phyloP scores from a whole-genome alignment of 2,797 vertebrate genomes.

The Diplodus puntazzo region DNA sequence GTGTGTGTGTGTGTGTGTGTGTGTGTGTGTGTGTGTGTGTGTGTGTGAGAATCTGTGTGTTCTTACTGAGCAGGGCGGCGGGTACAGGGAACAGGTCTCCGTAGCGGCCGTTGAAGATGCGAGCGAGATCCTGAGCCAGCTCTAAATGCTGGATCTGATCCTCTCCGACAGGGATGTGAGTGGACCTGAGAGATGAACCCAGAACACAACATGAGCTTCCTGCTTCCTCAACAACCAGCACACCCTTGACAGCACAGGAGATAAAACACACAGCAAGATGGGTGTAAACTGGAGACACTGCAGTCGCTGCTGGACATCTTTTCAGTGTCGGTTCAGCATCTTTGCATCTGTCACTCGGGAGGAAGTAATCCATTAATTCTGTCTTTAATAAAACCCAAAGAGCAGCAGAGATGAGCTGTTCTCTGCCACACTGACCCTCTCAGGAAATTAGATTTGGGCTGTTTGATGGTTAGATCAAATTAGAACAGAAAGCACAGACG shows the following conservation, averaged over 20 bases:
- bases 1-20: background rate
- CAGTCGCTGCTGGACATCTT: constrained; percentile 1
- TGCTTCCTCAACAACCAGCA: background rate
- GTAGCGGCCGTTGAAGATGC: constrained; percentile 92
- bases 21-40: background rate
- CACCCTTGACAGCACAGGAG: background rate
- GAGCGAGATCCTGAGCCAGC: constrained; percentile 92
- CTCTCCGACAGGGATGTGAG: constrained; percentile 94
- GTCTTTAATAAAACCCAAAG: constrained; percentile 20
- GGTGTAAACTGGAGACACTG: constrained; percentile 9
- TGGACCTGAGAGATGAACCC: constrained; percentile 86
- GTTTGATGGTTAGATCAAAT: constrained; percentile 5
- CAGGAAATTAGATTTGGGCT: constrained; percentile 24
- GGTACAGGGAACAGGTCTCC: constrained; percentile 93
- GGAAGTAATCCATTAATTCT: constrained; percentile 36
- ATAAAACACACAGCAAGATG: background rate
- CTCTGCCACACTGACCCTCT: background rate
- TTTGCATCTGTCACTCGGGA: constrained; percentile 16
- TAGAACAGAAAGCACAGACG: constrained; percentile 16
- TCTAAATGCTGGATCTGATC: constrained; percentile 97
- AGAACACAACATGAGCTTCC: constrained; percentile 1
- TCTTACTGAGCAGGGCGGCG: constrained; percentile 82
- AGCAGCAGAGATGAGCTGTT: background rate
- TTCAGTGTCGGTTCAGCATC: background rate
- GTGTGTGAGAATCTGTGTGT: background rate